Evolutionary conservation across 2,113 vertebrate genomes (phyloP), one percentile per base, ranked within the genome.

Genomic region (Meriones unguiculatus): DNA sequence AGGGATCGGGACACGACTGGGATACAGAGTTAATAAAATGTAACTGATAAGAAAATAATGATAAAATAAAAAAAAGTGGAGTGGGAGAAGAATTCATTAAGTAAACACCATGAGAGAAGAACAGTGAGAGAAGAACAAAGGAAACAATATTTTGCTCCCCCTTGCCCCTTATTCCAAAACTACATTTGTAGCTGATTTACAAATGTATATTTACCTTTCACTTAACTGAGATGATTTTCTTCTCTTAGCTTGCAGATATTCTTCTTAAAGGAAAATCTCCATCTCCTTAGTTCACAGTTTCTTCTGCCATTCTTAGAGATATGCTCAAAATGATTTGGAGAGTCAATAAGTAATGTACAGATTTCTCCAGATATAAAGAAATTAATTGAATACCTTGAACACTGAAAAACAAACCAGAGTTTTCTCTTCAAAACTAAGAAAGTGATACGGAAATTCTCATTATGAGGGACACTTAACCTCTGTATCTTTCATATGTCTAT

Each of bases 151-250:
- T 89, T 92, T 70, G 2, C 25, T 54, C 70, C 38, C 28, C 64
- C 41, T 46, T 46, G 5, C 59, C 20, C 15, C 41, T 84, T 81
- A 64, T 46, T 46, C 24, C 46, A 67, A 95, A 87, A 88, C 9
- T 38, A 32, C 22, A 88, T 67, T 92, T 85, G 6, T 93, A 78
- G 73, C 25, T 75, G 38, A 75, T 77, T 5, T 80, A 41, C 32
- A 52, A 14, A 25, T 75, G 41, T 38, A 32, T 59, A 32, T 95
- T 97, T 96, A 92, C 75, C 75, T 95, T 84, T 72, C 13, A 65
- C 30, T 3, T 25, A n/a, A 52, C 20, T 93, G 41, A 64, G 28
- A 65, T 52, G 25, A 75, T 84, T 78, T 93, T 93, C 64, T 73
- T 96, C 41, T 50, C 5, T 6, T 70, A n/a, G 25, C 59, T 82